These are phyloP conservation scores for Prunella himalayana DNA, from an alignment of 2,113 vertebrate genomes.

Conservation along the genomic window DNA sequence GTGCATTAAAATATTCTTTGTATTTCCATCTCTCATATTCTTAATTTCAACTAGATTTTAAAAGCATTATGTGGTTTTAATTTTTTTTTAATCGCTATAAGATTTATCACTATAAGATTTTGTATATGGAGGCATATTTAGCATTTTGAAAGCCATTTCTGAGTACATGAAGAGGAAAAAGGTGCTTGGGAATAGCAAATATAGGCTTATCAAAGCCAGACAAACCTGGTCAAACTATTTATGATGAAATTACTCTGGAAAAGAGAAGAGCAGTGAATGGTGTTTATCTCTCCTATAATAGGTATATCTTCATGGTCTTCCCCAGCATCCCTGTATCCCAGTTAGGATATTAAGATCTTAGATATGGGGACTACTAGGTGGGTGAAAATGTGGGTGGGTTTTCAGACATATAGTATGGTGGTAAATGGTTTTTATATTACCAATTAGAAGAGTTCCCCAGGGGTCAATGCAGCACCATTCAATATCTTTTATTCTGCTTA, in stretches of 20 bases:
- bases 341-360: background rate
- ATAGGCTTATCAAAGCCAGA: background rate
- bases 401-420: background rate
- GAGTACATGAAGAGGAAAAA: background rate
- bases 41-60: background rate
- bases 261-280: background rate
- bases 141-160: background rate
- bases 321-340: background rate
- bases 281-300: background rate
- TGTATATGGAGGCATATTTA: background rate
- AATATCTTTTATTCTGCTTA: background rate
- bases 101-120: background rate
- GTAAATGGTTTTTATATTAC: background rate
- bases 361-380: background rate
- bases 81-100: too few species aligned
- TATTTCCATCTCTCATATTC: background rate
- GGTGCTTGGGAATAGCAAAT: background rate
- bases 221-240: background rate
- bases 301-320: background rate
- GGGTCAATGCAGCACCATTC: accelerated
- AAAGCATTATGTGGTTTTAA: background rate
- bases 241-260: background rate
- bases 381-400: background rate
- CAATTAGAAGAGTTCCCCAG: background rate
- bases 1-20: background rate